Conservation (phyloP, 2,888 invertebrate species). For the Heliconius ismenius region DNA sequence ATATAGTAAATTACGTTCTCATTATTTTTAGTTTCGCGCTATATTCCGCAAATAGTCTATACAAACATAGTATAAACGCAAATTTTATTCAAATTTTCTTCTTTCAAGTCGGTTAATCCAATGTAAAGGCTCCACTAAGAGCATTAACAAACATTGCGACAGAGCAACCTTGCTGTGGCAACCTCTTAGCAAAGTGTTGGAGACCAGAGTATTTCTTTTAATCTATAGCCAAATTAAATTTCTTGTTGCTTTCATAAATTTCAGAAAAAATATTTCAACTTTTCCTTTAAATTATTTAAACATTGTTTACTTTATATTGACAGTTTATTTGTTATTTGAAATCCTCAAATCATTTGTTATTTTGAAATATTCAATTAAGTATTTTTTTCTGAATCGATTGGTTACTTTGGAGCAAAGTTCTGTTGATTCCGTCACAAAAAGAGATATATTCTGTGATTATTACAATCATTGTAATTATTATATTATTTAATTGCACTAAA, state of each 20-base stretch:
- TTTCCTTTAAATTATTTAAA: not conserved
- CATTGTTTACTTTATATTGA: not conserved
- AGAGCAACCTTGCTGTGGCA: constrained; percentile 39
- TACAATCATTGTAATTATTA: too few relatives aligned
- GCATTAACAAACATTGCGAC: constrained; percentile 38
- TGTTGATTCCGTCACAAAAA: not conserved
- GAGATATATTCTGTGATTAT: too few relatives aligned
- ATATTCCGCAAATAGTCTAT: too few relatives aligned
- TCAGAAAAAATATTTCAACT: constrained; percentile 6
- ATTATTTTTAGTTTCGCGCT: too few relatives aligned
- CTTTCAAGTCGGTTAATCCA: constrained; percentile 12
- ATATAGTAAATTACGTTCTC: too few relatives aligned
- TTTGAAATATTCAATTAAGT: constrained; percentile 3
- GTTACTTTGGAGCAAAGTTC: not conserved
- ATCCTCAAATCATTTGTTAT: not conserved
- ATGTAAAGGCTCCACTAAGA: constrained; percentile 36
- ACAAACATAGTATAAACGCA: not conserved
- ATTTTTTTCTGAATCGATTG: not conserved
- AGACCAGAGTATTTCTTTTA: constrained; percentile 30
- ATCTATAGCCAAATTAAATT: constrained; percentile 7
- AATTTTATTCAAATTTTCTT: constrained; percentile 3
- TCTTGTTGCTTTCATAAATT: constrained; percentile 13
- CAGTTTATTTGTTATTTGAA: not conserved
- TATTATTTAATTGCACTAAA: too few relatives aligned
- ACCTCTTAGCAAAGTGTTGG: constrained; percentile 33